Base-by-base conservation (phyloP, 2,113 vertebrate genomes). In the Hiodon tergisus region DNA sequence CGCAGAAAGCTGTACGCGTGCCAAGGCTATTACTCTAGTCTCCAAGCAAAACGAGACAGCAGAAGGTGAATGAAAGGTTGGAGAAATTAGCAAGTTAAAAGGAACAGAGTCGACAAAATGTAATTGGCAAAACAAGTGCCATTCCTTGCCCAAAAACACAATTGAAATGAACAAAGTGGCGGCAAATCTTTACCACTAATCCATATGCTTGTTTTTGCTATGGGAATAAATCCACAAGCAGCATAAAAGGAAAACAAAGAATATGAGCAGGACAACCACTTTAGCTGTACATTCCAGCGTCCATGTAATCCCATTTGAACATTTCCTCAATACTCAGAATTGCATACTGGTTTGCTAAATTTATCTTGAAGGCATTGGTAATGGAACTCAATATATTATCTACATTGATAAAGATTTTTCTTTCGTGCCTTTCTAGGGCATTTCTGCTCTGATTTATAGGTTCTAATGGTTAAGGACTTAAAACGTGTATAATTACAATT, bases 1-100 rank as follows among this genome's bases (percentile, higher is more conserved):
- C 6, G 59, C 63, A 61, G 47, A 8, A 13, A 58, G 60, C 70
- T 52, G 58, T 46, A 67, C 76, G 65, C n/a, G 16, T 47, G 82
- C 79, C 77, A 72, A 77, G 63, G 67, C 74, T 75, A 74, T 83
- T 80, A 83, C 55, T 69, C 14, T 65, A 63, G 61, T 59, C 61
- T 78, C 75, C 62, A 77, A 53, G 62, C 72, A 75, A 74, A 68
- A 55, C 75, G 79, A 46, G 76, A 72, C 61, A 63, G 71, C 78
- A 81, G 82, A 83, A 82, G 80, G 80, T 83, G 75, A 82, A 58
- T 10, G 79, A 69, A 73, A 82, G 74, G 82, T 77, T 72, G 75
- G 55, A 79, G 71, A 77, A 81, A 85, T 81, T 14, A 78, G 70
- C 62, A 67, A 31, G 78, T 61, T 63, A 75, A 82, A 78, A 71